Conservation (phyloP, 53 echinoderm and acorn worm species). For the Holothuria scabra region DNA sequence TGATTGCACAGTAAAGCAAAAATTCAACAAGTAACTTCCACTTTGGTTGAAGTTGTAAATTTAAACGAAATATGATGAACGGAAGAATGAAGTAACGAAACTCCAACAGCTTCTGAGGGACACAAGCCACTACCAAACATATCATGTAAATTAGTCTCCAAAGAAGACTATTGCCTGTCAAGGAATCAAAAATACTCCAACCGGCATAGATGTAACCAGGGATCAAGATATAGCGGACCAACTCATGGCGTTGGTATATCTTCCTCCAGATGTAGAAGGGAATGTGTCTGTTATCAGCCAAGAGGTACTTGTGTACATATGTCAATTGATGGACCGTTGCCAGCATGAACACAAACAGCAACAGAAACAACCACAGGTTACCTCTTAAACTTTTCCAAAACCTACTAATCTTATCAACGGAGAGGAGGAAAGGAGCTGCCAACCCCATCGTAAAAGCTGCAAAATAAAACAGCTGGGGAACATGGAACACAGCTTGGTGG, state of each 20-base stretch:
- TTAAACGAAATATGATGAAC: constrained; percentile 76
- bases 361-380: constrained; percentile 48
- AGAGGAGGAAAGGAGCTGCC: constrained; percentile 68
- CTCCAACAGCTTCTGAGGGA: constrained; percentile 92
- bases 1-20: constrained; percentile 71
- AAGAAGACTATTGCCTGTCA: constrained; percentile 66
- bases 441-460: constrained; percentile 73
- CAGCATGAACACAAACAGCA: constrained; percentile 52
- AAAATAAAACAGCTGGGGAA: constrained; percentile 94
- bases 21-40: constrained; percentile 73
- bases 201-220: constrained; percentile 81
- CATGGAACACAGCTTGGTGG: constrained; percentile 80
- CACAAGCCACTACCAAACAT: constrained; percentile 71
- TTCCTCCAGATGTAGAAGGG: constrained; percentile 92
- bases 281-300: constrained; percentile 95
- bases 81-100: constrained; percentile 95
- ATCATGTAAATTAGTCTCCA: constrained; percentile 75
- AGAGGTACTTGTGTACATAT: constrained; percentile 85
- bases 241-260: constrained; percentile 72
- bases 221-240: constrained; percentile 69
- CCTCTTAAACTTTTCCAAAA: constrained; percentile 58
- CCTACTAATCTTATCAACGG: constrained; percentile 47
- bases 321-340: constrained; percentile 71
- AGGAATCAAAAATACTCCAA: constrained; percentile 81
- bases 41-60: constrained; percentile 67